phyloP scores from a whole-genome alignment of 2,113 vertebrate species.

The Eudyptes chrysolophus region DNA sequence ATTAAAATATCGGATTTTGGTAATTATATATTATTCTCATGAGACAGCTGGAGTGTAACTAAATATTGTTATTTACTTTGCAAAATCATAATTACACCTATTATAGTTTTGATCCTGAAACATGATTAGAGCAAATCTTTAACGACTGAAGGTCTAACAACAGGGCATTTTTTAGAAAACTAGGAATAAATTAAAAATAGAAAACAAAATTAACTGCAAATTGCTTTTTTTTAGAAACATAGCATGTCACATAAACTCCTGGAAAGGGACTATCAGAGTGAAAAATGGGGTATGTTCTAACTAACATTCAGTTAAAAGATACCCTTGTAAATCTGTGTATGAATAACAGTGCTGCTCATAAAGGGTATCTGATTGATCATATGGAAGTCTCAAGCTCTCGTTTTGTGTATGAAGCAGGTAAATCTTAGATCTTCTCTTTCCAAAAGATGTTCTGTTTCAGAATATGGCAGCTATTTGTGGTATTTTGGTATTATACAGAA shows the following conservation, averaged over 20 bases:
- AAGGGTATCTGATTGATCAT: not conserved
- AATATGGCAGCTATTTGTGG: not conserved
- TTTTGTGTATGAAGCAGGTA: not conserved
- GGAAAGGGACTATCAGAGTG: not conserved
- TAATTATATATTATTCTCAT: slow-evolving; percentile 22
- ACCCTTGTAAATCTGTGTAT: not conserved
- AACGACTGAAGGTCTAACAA: not conserved
- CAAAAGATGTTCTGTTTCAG: not conserved
- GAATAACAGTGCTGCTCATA: not conserved
- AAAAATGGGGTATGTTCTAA: not conserved
- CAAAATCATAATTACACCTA: not conserved
- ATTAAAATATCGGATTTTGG: slow-evolving; percentile 27
- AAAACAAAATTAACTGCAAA: not conserved
- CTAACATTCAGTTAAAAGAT: not conserved
- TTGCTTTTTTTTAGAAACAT: not conserved
- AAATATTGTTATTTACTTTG: slow-evolving; percentile 43
- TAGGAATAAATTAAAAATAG: not conserved
- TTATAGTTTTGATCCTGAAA: not conserved
- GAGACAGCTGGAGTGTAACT: slow-evolving; percentile 7
- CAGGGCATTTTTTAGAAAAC: not conserved
- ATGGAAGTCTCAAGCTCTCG: not conserved
- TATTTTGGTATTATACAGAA: not conserved
- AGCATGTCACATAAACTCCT: not conserved
- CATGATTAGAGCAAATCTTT: not conserved
- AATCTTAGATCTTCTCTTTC: not conserved